Evolutionary conservation across 2,797 vertebrate genomes (phyloP).

Genomic region (Hyperoplus immaculatus): DNA sequence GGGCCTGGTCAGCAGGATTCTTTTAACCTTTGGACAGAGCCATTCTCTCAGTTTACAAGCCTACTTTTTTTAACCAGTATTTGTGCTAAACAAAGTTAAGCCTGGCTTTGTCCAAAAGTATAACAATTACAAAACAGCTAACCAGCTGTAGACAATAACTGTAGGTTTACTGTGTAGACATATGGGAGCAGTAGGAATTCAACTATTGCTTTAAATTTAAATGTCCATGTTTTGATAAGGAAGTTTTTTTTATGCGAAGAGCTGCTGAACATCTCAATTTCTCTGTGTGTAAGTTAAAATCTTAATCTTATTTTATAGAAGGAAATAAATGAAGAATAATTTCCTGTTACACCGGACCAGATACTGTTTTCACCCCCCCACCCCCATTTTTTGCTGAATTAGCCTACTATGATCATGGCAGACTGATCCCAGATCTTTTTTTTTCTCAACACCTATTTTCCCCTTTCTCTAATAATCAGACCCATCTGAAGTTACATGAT

Average conservation of each 20-base stretch:
- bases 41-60: not conserved
- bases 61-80: not conserved
- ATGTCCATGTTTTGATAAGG: constrained; percentile 1
- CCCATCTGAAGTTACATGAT: constrained; percentile 57
- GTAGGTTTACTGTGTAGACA: not conserved
- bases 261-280: not conserved
- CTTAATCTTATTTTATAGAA: constrained; percentile 1
- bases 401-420: not conserved
- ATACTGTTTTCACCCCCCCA: not conserved
- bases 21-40: not conserved
- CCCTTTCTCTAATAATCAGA: constrained; percentile 36
- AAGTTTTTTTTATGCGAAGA: not conserved
- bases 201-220: not conserved
- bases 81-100: not conserved
- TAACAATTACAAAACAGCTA: not conserved
- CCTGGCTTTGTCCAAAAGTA: not conserved
- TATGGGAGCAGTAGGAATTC: too few relatives aligned
- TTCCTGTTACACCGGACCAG: not conserved
- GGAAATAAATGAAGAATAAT: not conserved
- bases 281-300: not conserved
- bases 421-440: not conserved
- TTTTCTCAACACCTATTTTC: not conserved
- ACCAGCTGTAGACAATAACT: not conserved
- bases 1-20: not conserved
- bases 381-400: not conserved